phyloP scores from a whole-genome alignment of 2,888 invertebrate genomes.

The Taphrorychus bicolor region DNA sequence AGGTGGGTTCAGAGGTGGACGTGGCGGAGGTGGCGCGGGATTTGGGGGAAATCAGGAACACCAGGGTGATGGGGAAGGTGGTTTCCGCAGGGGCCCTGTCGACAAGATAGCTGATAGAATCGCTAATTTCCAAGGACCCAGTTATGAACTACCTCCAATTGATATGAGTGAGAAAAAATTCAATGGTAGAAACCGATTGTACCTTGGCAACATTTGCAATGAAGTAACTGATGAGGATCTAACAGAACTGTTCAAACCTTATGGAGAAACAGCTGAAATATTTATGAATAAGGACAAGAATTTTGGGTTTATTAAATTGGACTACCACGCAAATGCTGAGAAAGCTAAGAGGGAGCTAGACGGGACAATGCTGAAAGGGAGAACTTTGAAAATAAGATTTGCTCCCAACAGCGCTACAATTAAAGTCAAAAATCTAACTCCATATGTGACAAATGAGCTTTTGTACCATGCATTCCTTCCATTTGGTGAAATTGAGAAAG shows the following conservation, averaged over 20 bases:
- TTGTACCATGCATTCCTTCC: slow-evolving; percentile 87
- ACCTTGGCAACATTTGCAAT: slow-evolving; percentile 85
- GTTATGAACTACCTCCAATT: slow-evolving; percentile 77
- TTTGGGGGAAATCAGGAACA: slow-evolving; percentile 44
- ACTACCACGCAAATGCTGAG: slow-evolving; percentile 91
- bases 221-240: slow-evolving; percentile 92
- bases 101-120: slow-evolving; percentile 61
- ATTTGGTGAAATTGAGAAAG: slow-evolving; percentile 88
- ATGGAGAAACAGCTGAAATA: slow-evolving; percentile 90
- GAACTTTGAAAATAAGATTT: slow-evolving; percentile 89
- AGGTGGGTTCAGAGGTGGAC: slow-evolving; percentile 29
- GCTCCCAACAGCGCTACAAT: slow-evolving; percentile 94
- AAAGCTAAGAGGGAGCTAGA: slow-evolving; percentile 94
- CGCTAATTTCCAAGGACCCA: slow-evolving; percentile 69
- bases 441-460: slow-evolving; percentile 93
- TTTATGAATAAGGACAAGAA: slow-evolving; percentile 95
- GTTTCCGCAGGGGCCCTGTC: slow-evolving; percentile 27
- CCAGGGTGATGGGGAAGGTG: slow-evolving; percentile 40
- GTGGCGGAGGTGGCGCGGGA: slow-evolving; percentile 49
- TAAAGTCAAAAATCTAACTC: slow-evolving; percentile 90
- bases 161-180: slow-evolving; percentile 84
- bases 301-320: slow-evolving; percentile 95
- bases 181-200: slow-evolving; percentile 90
- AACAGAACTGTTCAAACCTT: slow-evolving; percentile 81
- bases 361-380: slow-evolving; percentile 82